phyloP scores from a whole-genome alignment of 2,888 invertebrate species.

The Byasa hedistus region DNA sequence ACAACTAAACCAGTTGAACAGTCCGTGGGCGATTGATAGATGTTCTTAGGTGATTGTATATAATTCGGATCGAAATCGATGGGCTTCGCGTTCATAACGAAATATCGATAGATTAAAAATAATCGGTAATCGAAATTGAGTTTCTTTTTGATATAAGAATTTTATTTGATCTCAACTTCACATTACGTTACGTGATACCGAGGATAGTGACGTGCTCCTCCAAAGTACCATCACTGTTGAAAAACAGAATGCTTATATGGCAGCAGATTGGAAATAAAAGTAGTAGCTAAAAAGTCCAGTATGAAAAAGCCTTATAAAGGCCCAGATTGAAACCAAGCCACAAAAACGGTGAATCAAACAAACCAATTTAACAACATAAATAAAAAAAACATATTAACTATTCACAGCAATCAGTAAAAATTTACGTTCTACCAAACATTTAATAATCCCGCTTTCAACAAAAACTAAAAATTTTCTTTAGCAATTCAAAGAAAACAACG shows the following conservation, averaged over 20 bases:
- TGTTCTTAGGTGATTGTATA: slow-evolving; percentile 24
- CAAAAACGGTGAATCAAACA: background rate
- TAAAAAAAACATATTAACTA: background rate
- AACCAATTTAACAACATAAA: background rate
- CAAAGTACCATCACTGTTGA: no score
- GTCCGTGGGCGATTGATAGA: slow-evolving; percentile 14
- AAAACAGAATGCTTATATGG: no score
- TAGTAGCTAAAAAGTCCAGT: no score
- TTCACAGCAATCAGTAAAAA: background rate
- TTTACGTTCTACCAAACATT: background rate
- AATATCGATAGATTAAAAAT: slow-evolving; percentile 9
- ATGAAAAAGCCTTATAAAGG: no score
- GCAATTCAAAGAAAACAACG: background rate
- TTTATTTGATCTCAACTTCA: no score
- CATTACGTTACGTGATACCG: no score
- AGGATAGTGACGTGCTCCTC: no score
- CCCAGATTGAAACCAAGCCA: no score
- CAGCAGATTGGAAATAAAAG: no score
- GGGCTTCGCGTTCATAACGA: slow-evolving; percentile 15
- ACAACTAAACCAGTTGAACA: slow-evolving; percentile 2
- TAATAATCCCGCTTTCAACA: background rate
- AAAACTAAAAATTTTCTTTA: background rate
- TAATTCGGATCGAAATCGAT: slow-evolving; percentile 17
- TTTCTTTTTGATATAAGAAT: background rate
- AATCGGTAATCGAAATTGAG: background rate